Conservation (phyloP, 2,888 invertebrate genomes). For the Drosophila atripex region DNA sequence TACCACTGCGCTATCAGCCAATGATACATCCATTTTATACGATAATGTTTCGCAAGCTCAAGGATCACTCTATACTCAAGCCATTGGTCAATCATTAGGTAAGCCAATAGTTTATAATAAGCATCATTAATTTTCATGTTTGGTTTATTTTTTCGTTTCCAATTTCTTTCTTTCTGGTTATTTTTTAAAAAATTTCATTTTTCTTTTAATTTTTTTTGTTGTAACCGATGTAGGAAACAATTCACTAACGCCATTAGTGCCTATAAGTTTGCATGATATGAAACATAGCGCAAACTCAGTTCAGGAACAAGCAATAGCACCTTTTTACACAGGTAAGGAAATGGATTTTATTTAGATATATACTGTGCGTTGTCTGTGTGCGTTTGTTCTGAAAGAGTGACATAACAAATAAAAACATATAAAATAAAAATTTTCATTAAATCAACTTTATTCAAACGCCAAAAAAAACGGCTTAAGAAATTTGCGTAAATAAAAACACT, state of each 20-base stretch:
- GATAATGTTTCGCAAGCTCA: constrained; percentile 91
- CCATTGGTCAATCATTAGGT: constrained; percentile 89
- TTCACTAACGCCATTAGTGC: constrained; percentile 89
- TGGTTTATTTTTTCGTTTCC: constrained; percentile 9
- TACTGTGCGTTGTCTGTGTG: too few relatives aligned
- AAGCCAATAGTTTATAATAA: constrained; percentile 69
- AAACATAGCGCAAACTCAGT: constrained; percentile 87
- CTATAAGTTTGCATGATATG: constrained; percentile 91
- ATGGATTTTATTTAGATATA: too few relatives aligned
- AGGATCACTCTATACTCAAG: constrained; percentile 90
- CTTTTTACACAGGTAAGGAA: constrained; percentile 88
- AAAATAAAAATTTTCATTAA: too few relatives aligned
- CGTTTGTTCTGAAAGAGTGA: too few relatives aligned
- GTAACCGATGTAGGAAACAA: constrained; percentile 84
- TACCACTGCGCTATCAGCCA: constrained; percentile 61
- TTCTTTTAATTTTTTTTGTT: constrained; percentile 24
- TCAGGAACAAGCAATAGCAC: constrained; percentile 88
- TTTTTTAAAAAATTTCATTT: constrained; percentile 21
- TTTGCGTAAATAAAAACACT: too few relatives aligned
- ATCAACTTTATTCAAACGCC: too few relatives aligned
- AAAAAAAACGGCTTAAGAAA: too few relatives aligned
- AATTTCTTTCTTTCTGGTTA: constrained; percentile 21
- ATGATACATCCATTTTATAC: constrained; percentile 87
- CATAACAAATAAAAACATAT: too few relatives aligned
- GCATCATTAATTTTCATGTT: constrained; percentile 4